Evolutionary conservation across 2,888 invertebrate species (phyloP), one percentile per base, ranked within the genome.

Genomic region (Parnassius smintheus): DNA sequence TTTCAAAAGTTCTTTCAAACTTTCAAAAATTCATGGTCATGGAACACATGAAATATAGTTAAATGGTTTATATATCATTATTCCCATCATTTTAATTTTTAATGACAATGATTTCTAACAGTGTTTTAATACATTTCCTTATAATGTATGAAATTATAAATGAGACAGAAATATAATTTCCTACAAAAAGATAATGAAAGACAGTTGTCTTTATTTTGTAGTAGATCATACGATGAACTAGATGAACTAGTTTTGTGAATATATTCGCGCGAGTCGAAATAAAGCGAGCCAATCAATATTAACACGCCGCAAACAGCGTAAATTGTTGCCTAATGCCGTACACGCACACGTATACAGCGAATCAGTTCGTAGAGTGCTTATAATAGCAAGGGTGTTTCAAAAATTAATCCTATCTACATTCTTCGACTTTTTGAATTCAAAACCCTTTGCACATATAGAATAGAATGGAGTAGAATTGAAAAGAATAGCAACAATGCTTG

Each of bases 251-350:
- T 86, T 85, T 81, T 77, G 82, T 78, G 81, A 82, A 88, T 88
- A 86, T 86, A 88, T 86, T 86, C 83, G 84, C 85, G 83, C 83
- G 83, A 87, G 89, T 87, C 87, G 86, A 89, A 91, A 91, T 91
- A 91, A 90, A 91, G 90, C 90, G 87, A 88, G 88, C 91, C 90
- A 91, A 91, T 91, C 91, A 91, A 91, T 91, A 91, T 91, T 89
- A 91, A 91, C 91, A 91, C 91, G 85, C 91, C 91, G 85, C 91
- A 91, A 91, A 91, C 91, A 91, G 90, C 90, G 91, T 91, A 91
- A 91, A 91, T 91, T 90, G 91, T 91, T 91, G 91, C 91, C 91
- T 91, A 91, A 91, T 91, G 89, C 89, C 85, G 80, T 78, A 79
- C 84, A 79, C 90, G 73, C 90, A 73, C 90, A 90, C 88, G 87